These are phyloP conservation scores for Agriopis leucophaearia DNA, from an alignment of 2,888 invertebrate species.

Conservation along the genomic window DNA sequence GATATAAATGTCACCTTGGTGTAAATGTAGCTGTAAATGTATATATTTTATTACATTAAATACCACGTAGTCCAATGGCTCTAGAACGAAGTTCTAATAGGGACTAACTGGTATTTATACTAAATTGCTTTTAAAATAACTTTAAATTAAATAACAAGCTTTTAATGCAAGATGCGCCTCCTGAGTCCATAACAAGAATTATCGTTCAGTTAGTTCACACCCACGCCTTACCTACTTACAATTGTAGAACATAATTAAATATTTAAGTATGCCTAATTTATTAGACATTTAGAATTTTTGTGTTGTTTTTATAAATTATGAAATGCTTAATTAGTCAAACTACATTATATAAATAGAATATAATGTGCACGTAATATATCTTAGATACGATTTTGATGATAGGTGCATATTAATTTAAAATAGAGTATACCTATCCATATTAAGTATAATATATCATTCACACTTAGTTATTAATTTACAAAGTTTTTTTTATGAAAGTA, in stretches of 20 bases:
- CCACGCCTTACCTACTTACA: constrained; percentile 42
- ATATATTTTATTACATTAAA: constrained; percentile 56
- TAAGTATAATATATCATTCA: too few species aligned
- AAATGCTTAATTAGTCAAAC: not conserved
- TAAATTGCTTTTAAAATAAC: constrained; percentile 15
- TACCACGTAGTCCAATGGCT: constrained; percentile 81
- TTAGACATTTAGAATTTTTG: not conserved
- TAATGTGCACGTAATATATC: not conserved
- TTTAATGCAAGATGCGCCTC: constrained; percentile 74
- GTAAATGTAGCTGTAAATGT: not conserved
- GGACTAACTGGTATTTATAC: constrained; percentile 76
- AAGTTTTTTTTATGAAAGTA: too few species aligned
- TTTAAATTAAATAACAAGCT: constrained; percentile 27
- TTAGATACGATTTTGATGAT: not conserved
- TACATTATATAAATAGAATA: not conserved
- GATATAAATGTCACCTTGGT: not conserved
- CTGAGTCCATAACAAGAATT: constrained; percentile 64
- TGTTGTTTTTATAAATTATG: not conserved
- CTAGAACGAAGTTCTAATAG: constrained; percentile 79
- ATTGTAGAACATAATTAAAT: not conserved
- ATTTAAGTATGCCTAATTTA: not conserved
- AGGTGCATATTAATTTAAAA: constrained; percentile 5
- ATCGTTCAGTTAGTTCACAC: constrained; percentile 71
- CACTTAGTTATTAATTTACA: too few species aligned
- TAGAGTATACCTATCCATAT: too few species aligned